Evolutionary conservation across 2,113 vertebrate genomes (phyloP), one percentile per base, ranked within the genome.

Genomic region (Istiophorus platypterus): DNA sequence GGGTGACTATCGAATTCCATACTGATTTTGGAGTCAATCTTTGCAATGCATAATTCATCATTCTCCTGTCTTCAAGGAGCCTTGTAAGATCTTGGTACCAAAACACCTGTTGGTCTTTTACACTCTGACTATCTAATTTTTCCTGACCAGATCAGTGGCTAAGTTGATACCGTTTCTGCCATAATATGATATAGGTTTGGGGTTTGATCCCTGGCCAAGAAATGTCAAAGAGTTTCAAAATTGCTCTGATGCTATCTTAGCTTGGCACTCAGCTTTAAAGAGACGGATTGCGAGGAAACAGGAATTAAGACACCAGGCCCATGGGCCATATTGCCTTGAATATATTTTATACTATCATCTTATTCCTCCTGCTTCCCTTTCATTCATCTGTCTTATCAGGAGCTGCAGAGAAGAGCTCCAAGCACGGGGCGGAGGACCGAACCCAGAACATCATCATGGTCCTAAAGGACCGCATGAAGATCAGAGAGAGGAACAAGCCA

Each of bases 391-490:
- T 77, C 61, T 62, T 15, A 70, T 61, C 91, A 99, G 98, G 98
- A 80, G 98, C 98, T 0, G 98, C 98, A 0, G 98, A 99, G 92
- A 99, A 99, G 89, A 98, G 98, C 90, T 99, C 98, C 34, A 99
- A 99, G 85, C 98, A 99, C 0, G 98, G 98, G 0, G 98, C 98
- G 0, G 98, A 99, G 90, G 98, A 99, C 91, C 93, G 98, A 18
- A 99, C 98, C 0, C 98, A 98, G 94, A 99, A 98, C 78, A 99
- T 99, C 90, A 99, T 99, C 91, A 98, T 99, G 98, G 98, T 98
- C 84, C 95, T 99, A 63, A 99, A 99, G 88, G 98, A 99, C 89
- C 97, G 98, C 82, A 99, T 99, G 98, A 99, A 99, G 95, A 99
- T 99, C 93, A 94, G 98, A 4, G 98, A 99, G 88, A 95, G 98